phyloP scores from a whole-genome alignment of 2,888 invertebrate species.

The Doris montereyensis region DNA sequence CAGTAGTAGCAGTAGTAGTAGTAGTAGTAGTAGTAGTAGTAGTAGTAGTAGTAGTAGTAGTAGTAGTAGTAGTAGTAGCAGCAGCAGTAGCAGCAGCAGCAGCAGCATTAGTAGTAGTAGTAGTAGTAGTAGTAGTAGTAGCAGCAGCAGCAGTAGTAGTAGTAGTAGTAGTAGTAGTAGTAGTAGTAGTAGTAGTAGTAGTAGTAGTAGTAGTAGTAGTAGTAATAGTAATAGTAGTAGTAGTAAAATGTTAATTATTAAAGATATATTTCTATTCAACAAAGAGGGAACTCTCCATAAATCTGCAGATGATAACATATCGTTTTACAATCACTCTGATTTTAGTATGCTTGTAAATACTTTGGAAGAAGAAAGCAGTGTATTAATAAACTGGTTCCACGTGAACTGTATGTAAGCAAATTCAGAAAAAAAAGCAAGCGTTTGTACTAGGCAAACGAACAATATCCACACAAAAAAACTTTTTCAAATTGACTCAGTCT shows the following conservation, averaged over 20 bases:
- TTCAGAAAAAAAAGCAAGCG: too few relatives aligned
- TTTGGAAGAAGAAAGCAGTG: too few relatives aligned
- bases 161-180: slow-evolving; percentile 11
- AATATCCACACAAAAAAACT: too few relatives aligned
- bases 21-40: slow-evolving; percentile 20
- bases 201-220: slow-evolving; percentile 20
- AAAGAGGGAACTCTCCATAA: too few relatives aligned
- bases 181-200: slow-evolving; percentile 20
- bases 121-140: slow-evolving; percentile 20
- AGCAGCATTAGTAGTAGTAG: slow-evolving; percentile 16
- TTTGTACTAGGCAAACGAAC: too few relatives aligned
- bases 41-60: slow-evolving; percentile 12
- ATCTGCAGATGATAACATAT: too few relatives aligned
- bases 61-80: slow-evolving; percentile 6
- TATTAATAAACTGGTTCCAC: too few relatives aligned
- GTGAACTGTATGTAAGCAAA: too few relatives aligned
- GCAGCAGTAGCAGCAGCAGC: slow-evolving; percentile 6
- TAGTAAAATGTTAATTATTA: neutral
- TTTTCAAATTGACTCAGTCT: too few relatives aligned
- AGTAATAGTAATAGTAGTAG: slow-evolving; percentile 12
- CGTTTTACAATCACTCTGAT: too few relatives aligned
- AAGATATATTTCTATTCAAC: neutral
- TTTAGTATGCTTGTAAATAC: too few relatives aligned
- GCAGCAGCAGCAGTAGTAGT: slow-evolving; percentile 15
- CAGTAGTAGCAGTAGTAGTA: slow-evolving; percentile 6